Evolutionary conservation across 2,888 invertebrate species (phyloP).

Genomic region (Syritta pipiens): DNA sequence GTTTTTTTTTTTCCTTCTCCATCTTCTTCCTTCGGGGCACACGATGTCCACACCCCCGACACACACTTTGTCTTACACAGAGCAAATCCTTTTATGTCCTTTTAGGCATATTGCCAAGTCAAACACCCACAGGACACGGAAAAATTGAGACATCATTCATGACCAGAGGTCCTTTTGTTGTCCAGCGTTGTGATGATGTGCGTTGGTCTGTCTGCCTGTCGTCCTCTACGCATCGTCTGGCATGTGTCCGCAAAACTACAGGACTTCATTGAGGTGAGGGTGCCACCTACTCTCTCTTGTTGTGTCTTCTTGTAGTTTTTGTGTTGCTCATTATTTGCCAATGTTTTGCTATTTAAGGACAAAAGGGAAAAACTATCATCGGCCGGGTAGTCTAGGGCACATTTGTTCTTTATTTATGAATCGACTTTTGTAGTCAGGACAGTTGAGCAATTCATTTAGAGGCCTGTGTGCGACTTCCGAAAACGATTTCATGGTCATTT

Average conservation of each 20-base stretch:
- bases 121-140: slow-evolving; percentile 60
- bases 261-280: slow-evolving; percentile 36
- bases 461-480: slow-evolving; percentile 74
- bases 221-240: too few species aligned
- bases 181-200: too few species aligned
- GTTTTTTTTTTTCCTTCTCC: slow-evolving; percentile 48
- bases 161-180: too few species aligned
- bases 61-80: slow-evolving; percentile 39
- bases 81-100: slow-evolving; percentile 33
- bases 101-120: slow-evolving; percentile 46
- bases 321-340: slow-evolving; percentile 61
- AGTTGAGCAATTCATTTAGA: slow-evolving; percentile 49
- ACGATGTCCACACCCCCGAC: slow-evolving; percentile 61
- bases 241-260: slow-evolving; percentile 42
- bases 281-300: slow-evolving; percentile 52
- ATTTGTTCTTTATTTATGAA: slow-evolving; percentile 63
- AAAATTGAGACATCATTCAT: slow-evolving; percentile 66
- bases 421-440: slow-evolving; percentile 24
- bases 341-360: slow-evolving; percentile 69
- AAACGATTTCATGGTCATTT: slow-evolving; percentile 78
- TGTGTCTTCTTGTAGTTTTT: slow-evolving; percentile 45
- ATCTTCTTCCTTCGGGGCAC: too few species aligned
- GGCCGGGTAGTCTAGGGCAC: slow-evolving; percentile 60
- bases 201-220: not conserved
- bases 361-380: slow-evolving; percentile 66